A percentile compares a stretch with the other conserved stretches of the same genome.
Conservation (phyloP, 2,113 vertebrate genomes). For the Barbus barbus region DNA sequence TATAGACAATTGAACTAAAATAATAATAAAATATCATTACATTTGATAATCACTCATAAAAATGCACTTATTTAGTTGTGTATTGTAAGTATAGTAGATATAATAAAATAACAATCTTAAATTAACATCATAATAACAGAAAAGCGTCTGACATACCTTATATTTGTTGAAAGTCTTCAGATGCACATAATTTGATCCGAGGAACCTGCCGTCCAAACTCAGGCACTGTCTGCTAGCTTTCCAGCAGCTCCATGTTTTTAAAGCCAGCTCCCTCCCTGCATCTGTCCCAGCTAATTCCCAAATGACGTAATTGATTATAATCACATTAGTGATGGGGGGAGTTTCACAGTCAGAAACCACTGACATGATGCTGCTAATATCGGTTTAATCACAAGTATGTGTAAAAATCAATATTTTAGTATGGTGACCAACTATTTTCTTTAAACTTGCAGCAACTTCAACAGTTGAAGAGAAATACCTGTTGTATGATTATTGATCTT, state of each 20-base stretch:
- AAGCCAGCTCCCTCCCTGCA: constrained; percentile 17
- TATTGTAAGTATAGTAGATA: neutral
- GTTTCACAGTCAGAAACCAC: constrained; percentile 33
- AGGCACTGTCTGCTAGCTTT: neutral
- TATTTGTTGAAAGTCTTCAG: constrained; percentile 14
- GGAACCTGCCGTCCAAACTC: neutral
- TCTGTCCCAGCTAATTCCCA: constrained; percentile 61
- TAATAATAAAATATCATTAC: no score
- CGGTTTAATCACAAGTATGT: neutral
- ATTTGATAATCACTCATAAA: neutral
- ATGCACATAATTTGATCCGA: neutral
- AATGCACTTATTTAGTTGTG: no score
- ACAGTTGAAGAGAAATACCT: neutral
- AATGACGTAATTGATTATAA: constrained; percentile 60
- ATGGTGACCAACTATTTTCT: neutral
- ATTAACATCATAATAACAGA: neutral
- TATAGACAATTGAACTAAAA: no score
- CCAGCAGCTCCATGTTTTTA: neutral
- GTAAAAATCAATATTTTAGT: neutral
- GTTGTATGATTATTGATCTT: neutral
- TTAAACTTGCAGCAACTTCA: neutral
- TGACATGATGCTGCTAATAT: neutral
- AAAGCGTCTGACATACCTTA: constrained; percentile 22
- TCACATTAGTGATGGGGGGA: constrained; percentile 60
- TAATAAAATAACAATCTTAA: neutral